Conservation (phyloP, 2,797 vertebrate genomes). For the Paratrypauchen microcephalus region DNA sequence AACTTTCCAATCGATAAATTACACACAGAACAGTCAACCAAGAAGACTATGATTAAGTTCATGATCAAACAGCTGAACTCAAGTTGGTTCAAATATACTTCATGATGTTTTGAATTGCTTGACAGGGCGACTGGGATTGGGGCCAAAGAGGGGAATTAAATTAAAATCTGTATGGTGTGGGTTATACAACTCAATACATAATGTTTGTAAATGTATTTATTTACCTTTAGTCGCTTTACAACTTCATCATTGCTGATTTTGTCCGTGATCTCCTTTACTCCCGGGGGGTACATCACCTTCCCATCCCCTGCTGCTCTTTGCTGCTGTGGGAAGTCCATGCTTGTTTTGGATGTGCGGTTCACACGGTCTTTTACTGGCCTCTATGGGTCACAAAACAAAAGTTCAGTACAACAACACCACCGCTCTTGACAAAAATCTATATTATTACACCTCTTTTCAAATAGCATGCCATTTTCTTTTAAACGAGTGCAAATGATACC, state of each 20-base stretch:
- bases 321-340: conserved; percentile 96
- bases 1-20: background rate
- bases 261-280: conserved; percentile 98
- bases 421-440: conserved; percentile 75
- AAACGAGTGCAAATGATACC: background rate
- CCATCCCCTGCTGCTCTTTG: conserved; percentile 85
- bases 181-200: no score
- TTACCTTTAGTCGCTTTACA: conserved; percentile 96
- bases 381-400: conserved; percentile 99
- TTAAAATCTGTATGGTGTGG: no score
- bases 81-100: no score
- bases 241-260: conserved; percentile 98
- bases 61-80: no score
- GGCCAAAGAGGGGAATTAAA: no score
- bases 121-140: no score
- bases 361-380: conserved; percentile 97
- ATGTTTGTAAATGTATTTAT: background rate
- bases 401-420: conserved; percentile 86
- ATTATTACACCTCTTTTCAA: conserved; percentile 62
- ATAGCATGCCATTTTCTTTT: background rate
- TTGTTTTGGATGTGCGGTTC: conserved; percentile 83
- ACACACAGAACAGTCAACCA: no score
- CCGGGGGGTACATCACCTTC: conserved; percentile 93
- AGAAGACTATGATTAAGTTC: no score
- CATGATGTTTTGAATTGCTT: no score